Evolutionary conservation across 2,888 invertebrate genomes (phyloP), one percentile per base, ranked within the genome.

Genomic region (Limenitis camilla): DNA sequence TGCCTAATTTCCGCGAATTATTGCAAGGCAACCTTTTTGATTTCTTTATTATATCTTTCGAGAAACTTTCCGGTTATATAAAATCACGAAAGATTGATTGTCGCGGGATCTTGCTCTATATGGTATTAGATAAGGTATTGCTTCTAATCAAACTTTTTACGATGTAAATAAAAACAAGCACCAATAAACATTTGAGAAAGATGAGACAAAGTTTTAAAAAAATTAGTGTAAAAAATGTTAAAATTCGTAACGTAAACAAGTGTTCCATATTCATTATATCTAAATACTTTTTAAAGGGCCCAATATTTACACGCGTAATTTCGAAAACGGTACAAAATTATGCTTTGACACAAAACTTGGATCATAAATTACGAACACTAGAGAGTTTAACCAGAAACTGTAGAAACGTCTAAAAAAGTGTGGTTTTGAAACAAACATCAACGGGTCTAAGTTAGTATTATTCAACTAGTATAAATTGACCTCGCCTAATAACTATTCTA

Each of bases 391-490:
- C 45, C 9, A 19, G 19, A 19, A 19, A 19, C 19, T 19, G 19
- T 19, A 19, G 19, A 19, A 19, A 19, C 19, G 19, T 19, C 3
- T 3, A 19, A 19, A 19, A 19, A 19, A 19, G 19, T 19, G 19
- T 19, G 19, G 3, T 19, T 19, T 19, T 2, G 3, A 19, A 19
- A 19, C 19, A 19, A 19, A 19, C 19, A 19, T 19, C 19, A 2
- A 19, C 19, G 3, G 19, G 19, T 19, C 19, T 19, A 19, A 19
- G 19, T 19, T 19, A 19, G 19, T 19, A 2, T 19, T 19, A 19
- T 19, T 43, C 5, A 19, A 11, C 19, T 43, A 43, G 43, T 33
- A 19, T 33, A 27, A 43, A 78, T 76, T 77, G 78, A 77, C 74
- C 68, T 67, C 56, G 40, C 51, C 60, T 61, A 64, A 58, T 49